These are phyloP conservation scores for Maccullochella peelii DNA, from an alignment of 2,113 vertebrate genomes.

Conservation along the genomic window DNA sequence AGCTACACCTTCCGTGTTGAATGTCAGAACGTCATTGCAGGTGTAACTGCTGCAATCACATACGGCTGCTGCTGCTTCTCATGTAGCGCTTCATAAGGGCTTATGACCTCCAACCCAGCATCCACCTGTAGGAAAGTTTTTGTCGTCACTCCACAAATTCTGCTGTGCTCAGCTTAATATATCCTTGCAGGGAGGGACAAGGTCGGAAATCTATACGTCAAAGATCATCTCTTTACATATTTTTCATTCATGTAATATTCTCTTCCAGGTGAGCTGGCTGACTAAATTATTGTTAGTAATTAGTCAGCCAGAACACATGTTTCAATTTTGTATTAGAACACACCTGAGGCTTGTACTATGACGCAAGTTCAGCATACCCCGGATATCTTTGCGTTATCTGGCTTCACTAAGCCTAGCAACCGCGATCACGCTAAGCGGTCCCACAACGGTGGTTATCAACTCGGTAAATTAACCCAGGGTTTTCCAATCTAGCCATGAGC, in stretches of 20 bases:
- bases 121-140: neutral
- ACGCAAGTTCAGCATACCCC: too few species aligned
- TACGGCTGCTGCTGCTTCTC: slow-evolving; percentile 2
- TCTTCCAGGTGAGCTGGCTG: neutral
- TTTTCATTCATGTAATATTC: neutral
- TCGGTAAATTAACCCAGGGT: too few species aligned
- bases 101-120: neutral
- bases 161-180: neutral
- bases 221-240: neutral
- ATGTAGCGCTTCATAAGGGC: neutral
- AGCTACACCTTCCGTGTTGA: neutral
- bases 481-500: too few species aligned
- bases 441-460: too few species aligned
- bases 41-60: neutral
- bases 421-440: too few species aligned
- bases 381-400: too few species aligned
- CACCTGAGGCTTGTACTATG: too few species aligned
- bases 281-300: neutral
- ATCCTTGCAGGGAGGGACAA: neutral
- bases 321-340: neutral
- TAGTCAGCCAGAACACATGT: too few species aligned
- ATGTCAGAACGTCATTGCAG: slow-evolving; percentile 7
- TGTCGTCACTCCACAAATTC: neutral
- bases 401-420: too few species aligned
- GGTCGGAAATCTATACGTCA: neutral